These are phyloP conservation scores for Mus pahari DNA, from an alignment of 2,113 vertebrate genomes.

Conservation along the genomic window DNA sequence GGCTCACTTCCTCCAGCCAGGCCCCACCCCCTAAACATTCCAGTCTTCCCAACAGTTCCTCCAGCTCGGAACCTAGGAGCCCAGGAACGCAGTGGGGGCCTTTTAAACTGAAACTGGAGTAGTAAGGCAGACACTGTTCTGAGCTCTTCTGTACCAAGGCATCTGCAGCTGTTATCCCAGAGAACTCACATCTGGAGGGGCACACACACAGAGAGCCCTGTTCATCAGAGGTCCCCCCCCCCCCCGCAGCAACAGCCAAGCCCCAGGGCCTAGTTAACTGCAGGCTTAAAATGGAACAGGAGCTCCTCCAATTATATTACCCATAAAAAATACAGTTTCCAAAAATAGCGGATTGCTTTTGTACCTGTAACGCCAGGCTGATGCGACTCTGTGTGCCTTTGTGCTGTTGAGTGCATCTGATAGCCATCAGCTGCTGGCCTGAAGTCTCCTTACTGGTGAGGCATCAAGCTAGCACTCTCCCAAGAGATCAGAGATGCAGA, in stretches of 20 bases:
- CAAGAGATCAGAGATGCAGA: neutral
- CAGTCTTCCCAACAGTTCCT: neutral
- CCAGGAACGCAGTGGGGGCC: neutral
- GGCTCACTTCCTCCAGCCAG: neutral
- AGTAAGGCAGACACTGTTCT: rapidly evolving
- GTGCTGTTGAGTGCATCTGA: neutral
- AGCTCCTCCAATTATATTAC: neutral
- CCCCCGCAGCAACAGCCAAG: neutral
- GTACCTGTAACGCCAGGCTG: neutral
- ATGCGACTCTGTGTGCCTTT: neutral
- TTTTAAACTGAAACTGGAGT: neutral
- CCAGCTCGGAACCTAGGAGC: neutral
- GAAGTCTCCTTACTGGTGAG: neutral
- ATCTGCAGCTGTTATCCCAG: neutral
- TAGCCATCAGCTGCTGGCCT: neutral
- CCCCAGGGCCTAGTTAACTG: neutral
- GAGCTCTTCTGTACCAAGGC: neutral
- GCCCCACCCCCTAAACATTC: neutral
- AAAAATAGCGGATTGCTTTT: neutral
- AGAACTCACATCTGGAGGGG: rapidly evolving
- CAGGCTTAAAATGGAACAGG: neutral
- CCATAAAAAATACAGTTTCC: neutral
- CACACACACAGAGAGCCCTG: neutral
- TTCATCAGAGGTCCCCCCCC: neutral
- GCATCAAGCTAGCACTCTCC: neutral